A percentile compares a stretch with the other conserved stretches of the same genome.
phyloP scores from a whole-genome alignment of 2,888 invertebrate species.

The Metellina segmentata region DNA sequence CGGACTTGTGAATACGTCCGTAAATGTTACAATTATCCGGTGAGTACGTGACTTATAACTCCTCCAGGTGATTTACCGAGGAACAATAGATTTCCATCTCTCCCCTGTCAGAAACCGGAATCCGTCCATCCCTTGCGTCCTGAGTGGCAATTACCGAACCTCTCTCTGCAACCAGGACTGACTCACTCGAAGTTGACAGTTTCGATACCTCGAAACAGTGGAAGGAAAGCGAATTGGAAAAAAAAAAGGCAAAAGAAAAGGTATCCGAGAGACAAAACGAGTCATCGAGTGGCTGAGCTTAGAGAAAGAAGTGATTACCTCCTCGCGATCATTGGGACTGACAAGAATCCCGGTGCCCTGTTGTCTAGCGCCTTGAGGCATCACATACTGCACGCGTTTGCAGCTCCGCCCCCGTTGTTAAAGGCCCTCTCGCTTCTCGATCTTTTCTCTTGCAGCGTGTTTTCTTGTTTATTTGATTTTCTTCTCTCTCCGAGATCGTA shows the following conservation, averaged over 20 bases:
- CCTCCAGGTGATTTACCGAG: too few species aligned
- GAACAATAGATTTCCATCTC: background rate
- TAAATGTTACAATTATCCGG: too few species aligned
- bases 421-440: slow-evolving; percentile 10
- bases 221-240: background rate
- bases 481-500: slow-evolving; percentile 17
- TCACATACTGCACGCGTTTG: slow-evolving; percentile 72
- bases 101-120: slow-evolving; percentile 43
- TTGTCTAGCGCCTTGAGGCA: slow-evolving; percentile 72
- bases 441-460: slow-evolving; percentile 26
- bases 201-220: slow-evolving; percentile 44
- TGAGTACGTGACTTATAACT: too few species aligned
- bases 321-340: slow-evolving; percentile 35
- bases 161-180: background rate
- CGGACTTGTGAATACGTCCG: too few species aligned
- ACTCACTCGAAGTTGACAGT: slow-evolving; percentile 29
- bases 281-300: slow-evolving; percentile 20
- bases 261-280: slow-evolving; percentile 31
- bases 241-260: background rate
- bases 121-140: background rate
- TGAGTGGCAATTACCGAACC: slow-evolving; percentile 38
- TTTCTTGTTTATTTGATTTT: slow-evolving; percentile 35
- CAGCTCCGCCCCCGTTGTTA: slow-evolving; percentile 73
- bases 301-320: slow-evolving; percentile 49
- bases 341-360: slow-evolving; percentile 65